These are phyloP conservation scores for Thunnus maccoyii DNA, from an alignment of 2,113 vertebrate genomes.

Conservation along the genomic window DNA sequence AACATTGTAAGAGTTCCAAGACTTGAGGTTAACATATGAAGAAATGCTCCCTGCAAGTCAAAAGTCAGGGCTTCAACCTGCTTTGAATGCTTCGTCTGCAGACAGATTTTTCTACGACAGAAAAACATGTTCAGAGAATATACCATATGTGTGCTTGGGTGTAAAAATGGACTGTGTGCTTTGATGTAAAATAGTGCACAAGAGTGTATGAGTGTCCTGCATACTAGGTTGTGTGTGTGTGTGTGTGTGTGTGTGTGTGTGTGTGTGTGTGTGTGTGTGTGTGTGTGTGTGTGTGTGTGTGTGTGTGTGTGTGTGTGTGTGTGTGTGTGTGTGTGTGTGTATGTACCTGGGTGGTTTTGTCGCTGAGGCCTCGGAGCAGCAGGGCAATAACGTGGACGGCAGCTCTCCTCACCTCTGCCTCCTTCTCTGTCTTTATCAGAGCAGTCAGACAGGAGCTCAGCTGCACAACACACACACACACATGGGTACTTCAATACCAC, in stretches of 20 bases:
- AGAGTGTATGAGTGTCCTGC: neutral
- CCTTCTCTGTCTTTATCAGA: slow-evolving; percentile 88
- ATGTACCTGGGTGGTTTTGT: slow-evolving; percentile 90
- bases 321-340: slow-evolving; percentile 22
- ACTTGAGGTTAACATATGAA: too few species aligned
- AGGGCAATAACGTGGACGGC: slow-evolving; percentile 91
- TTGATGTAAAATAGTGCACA: neutral
- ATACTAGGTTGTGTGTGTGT: slow-evolving; percentile 1
- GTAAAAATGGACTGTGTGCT: neutral
- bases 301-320: slow-evolving; percentile 11
- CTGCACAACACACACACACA: slow-evolving; percentile 57
- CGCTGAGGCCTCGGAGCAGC: slow-evolving; percentile 91
- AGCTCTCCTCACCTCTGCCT: slow-evolving; percentile 91
- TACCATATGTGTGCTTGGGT: too few species aligned
- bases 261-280: slow-evolving; percentile 29
- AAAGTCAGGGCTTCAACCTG: too few species aligned
- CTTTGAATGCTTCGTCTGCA: too few species aligned
- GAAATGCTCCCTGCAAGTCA: too few species aligned
- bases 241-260: slow-evolving; percentile 13
- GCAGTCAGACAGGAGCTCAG: slow-evolving; percentile 85
- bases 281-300: slow-evolving; percentile 5
- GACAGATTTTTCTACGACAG: too few species aligned
- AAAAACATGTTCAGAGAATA: too few species aligned
- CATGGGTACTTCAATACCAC: too few species aligned
- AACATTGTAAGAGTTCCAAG: too few species aligned